Evolutionary conservation across 2,888 invertebrate species (phyloP), one percentile per base, ranked within the genome.

Genomic region (Synanthedon tipuliformis): DNA sequence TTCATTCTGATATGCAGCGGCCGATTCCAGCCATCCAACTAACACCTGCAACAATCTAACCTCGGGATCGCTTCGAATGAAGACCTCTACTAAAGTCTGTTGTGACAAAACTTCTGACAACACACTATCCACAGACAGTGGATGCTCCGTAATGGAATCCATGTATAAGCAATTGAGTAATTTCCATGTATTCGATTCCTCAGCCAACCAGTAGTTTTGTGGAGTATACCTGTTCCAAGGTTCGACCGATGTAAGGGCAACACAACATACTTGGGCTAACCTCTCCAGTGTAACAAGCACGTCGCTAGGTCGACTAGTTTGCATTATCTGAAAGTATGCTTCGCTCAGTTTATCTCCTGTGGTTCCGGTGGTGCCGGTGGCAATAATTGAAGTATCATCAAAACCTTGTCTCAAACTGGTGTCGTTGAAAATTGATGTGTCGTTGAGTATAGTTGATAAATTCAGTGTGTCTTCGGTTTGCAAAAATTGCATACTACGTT

Each of bases 1-100:
- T 61, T 79, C 81, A 74, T 96, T 96, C 40, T 94, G 93, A 70
- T 94, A 95, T 67, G 94, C 92, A 15, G 95, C 93, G 72, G 93
- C 94, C 45, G 92, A 90, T 78, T 98, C 98, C 52, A 98, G 75
- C 98, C 98, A 98, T 76, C 97, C 97, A 23, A 97, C 93, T 48
- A 98, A 91, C 51, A 97, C 74, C 75, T 98, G 95, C 66, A 93
- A 90, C 69, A 94, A 90, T 40, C 94, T 79, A 40, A 91, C 64
- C 55, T 89, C 90, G 0, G 89, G 76, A 64, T 90, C 89, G 53
- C 80, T 81, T 75, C 77, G 75, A 61, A 83, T 85, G 56, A 85
- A 71, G 51, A 76, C 76, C 52, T 66, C 66, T 1, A 87, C 83
- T 57, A 88, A 71, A 27, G 68, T 75, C 62, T 81, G 76, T 59